phyloP scores from a whole-genome alignment of 2,797 vertebrate genomes.

The Acomys russatus region DNA sequence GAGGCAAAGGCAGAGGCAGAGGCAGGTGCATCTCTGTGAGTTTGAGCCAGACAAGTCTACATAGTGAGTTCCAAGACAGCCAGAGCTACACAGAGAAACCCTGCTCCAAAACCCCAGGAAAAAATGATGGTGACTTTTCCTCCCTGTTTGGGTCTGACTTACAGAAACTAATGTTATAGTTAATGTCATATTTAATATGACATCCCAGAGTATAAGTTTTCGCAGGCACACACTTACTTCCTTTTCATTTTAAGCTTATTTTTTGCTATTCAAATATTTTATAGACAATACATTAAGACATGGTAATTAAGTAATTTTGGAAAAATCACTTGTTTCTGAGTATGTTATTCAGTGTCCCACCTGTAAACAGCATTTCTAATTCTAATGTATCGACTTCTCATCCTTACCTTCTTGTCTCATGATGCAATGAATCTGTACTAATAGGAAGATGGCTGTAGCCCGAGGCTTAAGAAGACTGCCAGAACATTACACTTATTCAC shows the following conservation, averaged over 20 bases:
- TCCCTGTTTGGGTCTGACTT: neutral
- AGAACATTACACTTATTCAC: neutral
- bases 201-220: neutral
- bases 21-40: neutral
- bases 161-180: neutral
- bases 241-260: neutral
- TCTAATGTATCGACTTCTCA: neutral
- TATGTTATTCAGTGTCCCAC: neutral
- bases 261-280: neutral
- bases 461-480: neutral
- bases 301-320: neutral
- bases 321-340: neutral
- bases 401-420: neutral
- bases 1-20: neutral
- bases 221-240: neutral
- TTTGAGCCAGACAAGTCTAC: too few species aligned
- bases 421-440: neutral
- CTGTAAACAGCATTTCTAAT: neutral
- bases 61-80: too few species aligned
- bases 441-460: neutral
- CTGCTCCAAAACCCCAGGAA: neutral
- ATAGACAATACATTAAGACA: conserved; percentile 15
- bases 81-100: neutral
- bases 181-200: neutral
- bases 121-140: neutral